phyloP scores from a whole-genome alignment of 1,140 invertebrate species.

The Diorhabda sublineata region DNA sequence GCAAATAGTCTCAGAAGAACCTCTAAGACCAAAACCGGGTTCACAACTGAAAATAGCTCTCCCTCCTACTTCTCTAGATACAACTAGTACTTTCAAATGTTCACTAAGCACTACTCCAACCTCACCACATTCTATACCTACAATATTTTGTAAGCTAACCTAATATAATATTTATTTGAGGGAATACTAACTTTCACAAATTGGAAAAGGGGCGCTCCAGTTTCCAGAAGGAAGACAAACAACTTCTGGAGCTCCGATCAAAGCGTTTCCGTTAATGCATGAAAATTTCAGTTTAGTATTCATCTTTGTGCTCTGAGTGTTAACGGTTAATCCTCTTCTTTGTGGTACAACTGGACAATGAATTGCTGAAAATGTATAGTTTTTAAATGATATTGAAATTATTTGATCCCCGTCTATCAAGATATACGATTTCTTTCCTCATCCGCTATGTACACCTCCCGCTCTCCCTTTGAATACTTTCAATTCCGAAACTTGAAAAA shows the following conservation, averaged over 20 bases:
- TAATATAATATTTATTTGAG: no score
- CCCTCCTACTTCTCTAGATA: slow-evolving; percentile 72
- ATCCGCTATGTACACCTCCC: no score
- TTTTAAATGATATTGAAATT: not conserved
- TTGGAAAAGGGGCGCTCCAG: slow-evolving; percentile 75
- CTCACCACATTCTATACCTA: slow-evolving; percentile 72
- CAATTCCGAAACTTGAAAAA: no score
- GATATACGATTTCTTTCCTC: no score
- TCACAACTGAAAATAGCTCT: slow-evolving; percentile 74
- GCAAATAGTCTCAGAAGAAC: slow-evolving; percentile 70
- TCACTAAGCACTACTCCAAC: slow-evolving; percentile 52
- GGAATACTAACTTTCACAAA: slow-evolving; percentile 68
- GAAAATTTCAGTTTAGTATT: slow-evolving; percentile 69
- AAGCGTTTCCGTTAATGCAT: slow-evolving; percentile 76
- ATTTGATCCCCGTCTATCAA: no score
- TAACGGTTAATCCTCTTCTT: slow-evolving; percentile 65
- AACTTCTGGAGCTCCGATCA: slow-evolving; percentile 69
- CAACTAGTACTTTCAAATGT: slow-evolving; percentile 62
- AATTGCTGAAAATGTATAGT: slow-evolving; percentile 54
- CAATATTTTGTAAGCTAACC: not conserved
- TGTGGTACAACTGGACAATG: slow-evolving; percentile 68
- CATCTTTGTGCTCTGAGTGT: slow-evolving; percentile 65
- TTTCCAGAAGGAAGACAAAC: slow-evolving; percentile 75
- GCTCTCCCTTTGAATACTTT: no score
- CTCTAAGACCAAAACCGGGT: slow-evolving; percentile 71